Evolutionary conservation across 2,888 invertebrate genomes (phyloP).

Genomic region (Osedax frankpressi): DNA sequence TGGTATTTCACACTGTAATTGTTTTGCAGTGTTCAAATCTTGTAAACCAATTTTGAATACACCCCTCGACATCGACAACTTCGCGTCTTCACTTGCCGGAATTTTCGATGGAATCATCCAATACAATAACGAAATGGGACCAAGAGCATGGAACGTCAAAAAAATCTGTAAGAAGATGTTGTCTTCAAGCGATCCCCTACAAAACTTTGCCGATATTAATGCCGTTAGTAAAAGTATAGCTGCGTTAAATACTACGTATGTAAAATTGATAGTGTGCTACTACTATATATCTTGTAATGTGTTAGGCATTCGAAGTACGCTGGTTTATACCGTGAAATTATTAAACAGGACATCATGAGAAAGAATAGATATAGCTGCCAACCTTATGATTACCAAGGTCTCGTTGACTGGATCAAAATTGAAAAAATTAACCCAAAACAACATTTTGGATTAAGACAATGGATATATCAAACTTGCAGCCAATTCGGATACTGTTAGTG

Average conservation of each 20-base stretch:
- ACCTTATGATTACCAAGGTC: not conserved
- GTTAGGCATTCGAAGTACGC: too few relatives aligned
- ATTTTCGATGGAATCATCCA: constrained; percentile 30
- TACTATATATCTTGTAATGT: too few relatives aligned
- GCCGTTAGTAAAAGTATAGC: not conserved
- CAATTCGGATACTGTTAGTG: constrained; percentile 35
- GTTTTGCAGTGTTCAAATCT: constrained; percentile 18
- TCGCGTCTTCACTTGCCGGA: constrained; percentile 31
- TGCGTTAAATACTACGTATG: too few relatives aligned
- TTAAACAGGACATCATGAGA: too few relatives aligned
- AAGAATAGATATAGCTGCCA: not conserved
- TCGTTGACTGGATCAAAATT: not conserved
- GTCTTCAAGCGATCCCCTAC: not conserved
- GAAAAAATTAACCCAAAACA: not conserved
- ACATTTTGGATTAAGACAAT: constrained; percentile 28
- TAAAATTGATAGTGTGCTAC: too few relatives aligned
- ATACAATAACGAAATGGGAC: constrained; percentile 30
- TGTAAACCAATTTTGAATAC: constrained; percentile 23
- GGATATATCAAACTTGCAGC: constrained; percentile 34
- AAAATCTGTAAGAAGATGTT: not conserved
- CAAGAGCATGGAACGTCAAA: not conserved
- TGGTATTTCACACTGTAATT: too few relatives aligned
- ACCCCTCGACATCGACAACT: constrained; percentile 20
- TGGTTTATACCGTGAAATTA: too few relatives aligned
- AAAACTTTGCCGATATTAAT: not conserved